A percentile compares a stretch with the other conserved stretches of the same genome.
Evolutionary conservation across 2,113 vertebrate species (phyloP).

Genomic region (Pelmatolapia mariae): DNA sequence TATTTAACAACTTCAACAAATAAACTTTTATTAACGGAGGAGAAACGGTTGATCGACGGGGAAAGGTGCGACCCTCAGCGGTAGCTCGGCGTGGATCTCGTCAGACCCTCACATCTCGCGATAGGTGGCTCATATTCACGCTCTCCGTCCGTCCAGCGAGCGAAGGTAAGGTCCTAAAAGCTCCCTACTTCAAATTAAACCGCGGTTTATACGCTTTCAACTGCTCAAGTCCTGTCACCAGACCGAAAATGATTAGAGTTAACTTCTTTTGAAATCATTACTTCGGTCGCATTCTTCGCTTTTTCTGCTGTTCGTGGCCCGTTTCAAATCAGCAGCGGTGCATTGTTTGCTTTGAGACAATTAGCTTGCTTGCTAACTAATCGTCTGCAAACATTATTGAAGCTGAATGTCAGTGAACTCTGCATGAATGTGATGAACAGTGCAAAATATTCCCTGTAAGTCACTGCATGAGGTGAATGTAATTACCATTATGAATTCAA

Average conservation of each 20-base stretch:
- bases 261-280: background rate
- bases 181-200: constrained; percentile 30
- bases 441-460: background rate
- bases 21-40: background rate
- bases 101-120: constrained; percentile 55
- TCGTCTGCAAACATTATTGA: background rate
- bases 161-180: constrained; percentile 78
- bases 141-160: background rate
- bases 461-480: background rate
- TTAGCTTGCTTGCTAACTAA: constrained; percentile 36
- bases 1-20: background rate
- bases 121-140: background rate
- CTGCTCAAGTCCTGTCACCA: no score
- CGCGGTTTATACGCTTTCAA: background rate
- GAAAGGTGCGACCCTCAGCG: background rate
- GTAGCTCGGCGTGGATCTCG: background rate
- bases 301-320: background rate
- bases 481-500: background rate
- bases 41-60: background rate
- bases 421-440: background rate
- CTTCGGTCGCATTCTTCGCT: rapidly evolving
- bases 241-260: rapidly evolving
- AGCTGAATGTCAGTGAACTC: background rate
- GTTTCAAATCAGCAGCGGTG: background rate
- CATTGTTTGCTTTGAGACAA: background rate